These are phyloP conservation scores for Rhagoletis pomonella DNA, from an alignment of 1,140 invertebrate genomes.

Conservation along the genomic window DNA sequence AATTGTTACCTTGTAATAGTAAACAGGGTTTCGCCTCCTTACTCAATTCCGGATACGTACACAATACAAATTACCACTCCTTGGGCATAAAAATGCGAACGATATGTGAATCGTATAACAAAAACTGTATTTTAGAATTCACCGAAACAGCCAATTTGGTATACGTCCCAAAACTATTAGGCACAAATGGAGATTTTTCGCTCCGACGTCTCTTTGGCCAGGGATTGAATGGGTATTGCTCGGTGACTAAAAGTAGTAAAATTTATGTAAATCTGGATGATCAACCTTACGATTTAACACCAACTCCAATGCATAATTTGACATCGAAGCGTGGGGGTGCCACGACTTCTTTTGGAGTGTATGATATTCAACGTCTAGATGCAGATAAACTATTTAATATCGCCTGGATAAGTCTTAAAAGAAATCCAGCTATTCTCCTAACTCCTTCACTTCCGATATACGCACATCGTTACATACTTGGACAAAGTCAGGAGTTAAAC, in stretches of 20 bases:
- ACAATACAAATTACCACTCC: slow-evolving; percentile 96
- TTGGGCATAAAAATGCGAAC: slow-evolving; percentile 89
- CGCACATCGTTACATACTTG: slow-evolving; percentile 88
- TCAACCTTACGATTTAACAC: no score
- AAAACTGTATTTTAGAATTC: slow-evolving; percentile 84
- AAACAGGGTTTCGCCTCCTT: slow-evolving; percentile 89
- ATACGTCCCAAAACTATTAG: no score
- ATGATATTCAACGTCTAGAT: slow-evolving; percentile 77
- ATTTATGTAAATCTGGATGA: no score
- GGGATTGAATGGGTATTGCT: slow-evolving; percentile 85
- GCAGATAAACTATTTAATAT: slow-evolving; percentile 81
- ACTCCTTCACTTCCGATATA: slow-evolving; percentile 82
- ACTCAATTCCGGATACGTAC: slow-evolving; percentile 91
- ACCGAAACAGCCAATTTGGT: slow-evolving; percentile 79
- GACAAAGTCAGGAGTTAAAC: slow-evolving; percentile 84
- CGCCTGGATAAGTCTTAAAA: slow-evolving; percentile 74
- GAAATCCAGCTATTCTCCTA: slow-evolving; percentile 75
- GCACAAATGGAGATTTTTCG: no score
- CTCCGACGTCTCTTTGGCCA: slow-evolving; percentile 76
- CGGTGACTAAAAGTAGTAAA: slow-evolving; percentile 75
- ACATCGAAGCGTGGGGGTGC: slow-evolving; percentile 79
- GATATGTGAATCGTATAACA: slow-evolving; percentile 79
- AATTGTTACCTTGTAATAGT: slow-evolving; percentile 93
- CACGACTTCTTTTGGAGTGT: slow-evolving; percentile 80
- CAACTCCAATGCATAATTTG: no score